Base-by-base conservation (phyloP, 2,888 invertebrate genomes). In the Thumatha senex region DNA sequence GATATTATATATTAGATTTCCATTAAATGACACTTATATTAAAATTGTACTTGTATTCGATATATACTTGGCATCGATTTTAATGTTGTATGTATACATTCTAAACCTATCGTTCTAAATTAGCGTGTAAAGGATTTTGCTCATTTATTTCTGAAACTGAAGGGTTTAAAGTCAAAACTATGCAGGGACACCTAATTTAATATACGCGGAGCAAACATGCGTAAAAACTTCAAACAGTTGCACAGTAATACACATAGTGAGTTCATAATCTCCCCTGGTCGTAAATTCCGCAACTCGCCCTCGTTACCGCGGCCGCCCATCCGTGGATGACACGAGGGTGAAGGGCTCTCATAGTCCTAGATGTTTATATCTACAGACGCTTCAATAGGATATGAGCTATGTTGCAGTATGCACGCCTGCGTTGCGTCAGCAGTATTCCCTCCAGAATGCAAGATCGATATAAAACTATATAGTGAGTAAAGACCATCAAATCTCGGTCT, bases 181-280 rank as follows among this genome's bases (percentile, higher is more conserved):
- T 14, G 24, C 8, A 5, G 3, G 5, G 18, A 5, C 18, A 24
- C 18, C 47, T 54, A 54, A 52, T 42, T 54, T 67, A 48, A 40
- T 69, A 58, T 70, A 76, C 64, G 65, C 72, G 70, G 65, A 74
- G 67, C 78, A 84, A 82, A 82, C 75, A 81, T 67, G 85, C 86
- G 87, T 85, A 79, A 86, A 78, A 82, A 86, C 84, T 89, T 90
- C 90, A 89, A 90, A 89, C 86, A 86, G 81, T 80, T 84, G 82
- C 81, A 80, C 78, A 78, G 8, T 31, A 1, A 31, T 31, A 31
- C 31, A 31, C 11, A 31, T 31, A 31, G 67, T 66, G 73, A 67
- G 81, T 76, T 81, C 78, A 73, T 74, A 80, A 71, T 72, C 74
- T 65, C 78, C 80, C 76, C 75, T 72, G 67, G 70, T 76, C 77